phyloP scores from a whole-genome alignment of 2,113 vertebrate genomes.

The Platichthys flesus region DNA sequence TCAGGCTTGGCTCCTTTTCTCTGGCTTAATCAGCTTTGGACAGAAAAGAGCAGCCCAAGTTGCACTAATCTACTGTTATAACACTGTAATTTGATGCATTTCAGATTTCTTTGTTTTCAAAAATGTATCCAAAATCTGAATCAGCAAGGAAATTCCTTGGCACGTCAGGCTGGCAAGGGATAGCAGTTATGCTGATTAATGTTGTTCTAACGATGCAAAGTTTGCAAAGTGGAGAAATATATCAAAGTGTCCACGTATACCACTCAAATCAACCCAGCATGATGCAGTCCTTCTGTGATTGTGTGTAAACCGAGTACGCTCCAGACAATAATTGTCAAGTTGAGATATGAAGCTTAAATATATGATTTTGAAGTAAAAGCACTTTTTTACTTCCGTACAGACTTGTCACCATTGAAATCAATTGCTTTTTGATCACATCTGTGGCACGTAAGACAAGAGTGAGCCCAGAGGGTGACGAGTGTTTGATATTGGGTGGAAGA shows the following conservation, averaged over 20 bases:
- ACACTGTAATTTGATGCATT: background rate
- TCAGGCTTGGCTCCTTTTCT: no score
- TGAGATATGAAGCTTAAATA: background rate
- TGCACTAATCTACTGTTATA: no score
- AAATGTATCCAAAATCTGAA: background rate
- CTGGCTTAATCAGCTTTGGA: no score
- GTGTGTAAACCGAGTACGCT: constrained; percentile 10
- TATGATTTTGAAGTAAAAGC: background rate
- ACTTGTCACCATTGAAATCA: background rate
- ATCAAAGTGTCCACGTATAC: constrained; percentile 14
- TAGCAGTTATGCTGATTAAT: background rate
- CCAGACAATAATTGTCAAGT: background rate
- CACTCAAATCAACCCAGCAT: constrained; percentile 9
- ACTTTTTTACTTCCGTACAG: background rate
- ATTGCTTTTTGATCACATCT: constrained; percentile 1
- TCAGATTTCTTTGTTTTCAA: background rate
- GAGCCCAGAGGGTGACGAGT: background rate
- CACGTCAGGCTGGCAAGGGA: background rate
- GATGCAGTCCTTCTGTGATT: background rate
- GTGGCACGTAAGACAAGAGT: background rate
- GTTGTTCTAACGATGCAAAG: constrained; percentile 1
- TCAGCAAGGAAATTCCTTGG: background rate
- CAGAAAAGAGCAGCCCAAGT: no score
- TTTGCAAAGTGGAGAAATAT: background rate
- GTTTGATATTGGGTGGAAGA: background rate